Conservation (phyloP, 1,140 invertebrate species). For the Heliconius hermathena region DNA sequence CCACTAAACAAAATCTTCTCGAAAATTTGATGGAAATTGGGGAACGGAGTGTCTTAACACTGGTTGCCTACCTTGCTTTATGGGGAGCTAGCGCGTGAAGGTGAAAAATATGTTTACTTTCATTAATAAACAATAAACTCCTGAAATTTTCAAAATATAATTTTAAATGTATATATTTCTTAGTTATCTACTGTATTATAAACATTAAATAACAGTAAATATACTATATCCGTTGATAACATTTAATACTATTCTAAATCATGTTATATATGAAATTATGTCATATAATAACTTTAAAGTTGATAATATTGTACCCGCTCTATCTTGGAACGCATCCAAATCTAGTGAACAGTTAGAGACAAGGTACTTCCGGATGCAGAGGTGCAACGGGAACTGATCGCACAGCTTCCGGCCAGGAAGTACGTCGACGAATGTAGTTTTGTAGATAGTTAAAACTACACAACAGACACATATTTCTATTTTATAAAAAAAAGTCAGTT, state of each 20-base stretch:
- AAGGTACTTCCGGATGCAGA: not conserved
- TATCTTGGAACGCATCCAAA: not conserved
- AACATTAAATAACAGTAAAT: not conserved
- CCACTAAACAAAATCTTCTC: too few species aligned
- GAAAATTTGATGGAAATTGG: too few species aligned
- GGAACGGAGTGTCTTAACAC: too few species aligned
- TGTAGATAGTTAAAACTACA: not conserved
- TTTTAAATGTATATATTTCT: too few species aligned
- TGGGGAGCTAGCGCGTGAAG: too few species aligned
- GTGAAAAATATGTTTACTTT: too few species aligned
- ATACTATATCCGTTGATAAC: not conserved
- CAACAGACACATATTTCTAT: not conserved
- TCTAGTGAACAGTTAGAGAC: slow-evolving; percentile 6
- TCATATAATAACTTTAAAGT: slow-evolving; percentile 1
- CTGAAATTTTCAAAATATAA: too few species aligned
- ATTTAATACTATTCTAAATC: not conserved
- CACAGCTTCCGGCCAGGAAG: not conserved
- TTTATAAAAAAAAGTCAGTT: not conserved
- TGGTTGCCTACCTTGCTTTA: too few species aligned
- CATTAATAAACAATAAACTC: too few species aligned
- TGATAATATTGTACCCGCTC: not conserved
- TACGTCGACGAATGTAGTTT: slow-evolving; percentile 1
- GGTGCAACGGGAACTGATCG: slow-evolving; percentile 5
- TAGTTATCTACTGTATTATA: not conserved
- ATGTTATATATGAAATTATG: not conserved